These are phyloP conservation scores for Hypselothyrea guttata DNA, from an alignment of 2,888 invertebrate genomes.

Conservation along the genomic window DNA sequence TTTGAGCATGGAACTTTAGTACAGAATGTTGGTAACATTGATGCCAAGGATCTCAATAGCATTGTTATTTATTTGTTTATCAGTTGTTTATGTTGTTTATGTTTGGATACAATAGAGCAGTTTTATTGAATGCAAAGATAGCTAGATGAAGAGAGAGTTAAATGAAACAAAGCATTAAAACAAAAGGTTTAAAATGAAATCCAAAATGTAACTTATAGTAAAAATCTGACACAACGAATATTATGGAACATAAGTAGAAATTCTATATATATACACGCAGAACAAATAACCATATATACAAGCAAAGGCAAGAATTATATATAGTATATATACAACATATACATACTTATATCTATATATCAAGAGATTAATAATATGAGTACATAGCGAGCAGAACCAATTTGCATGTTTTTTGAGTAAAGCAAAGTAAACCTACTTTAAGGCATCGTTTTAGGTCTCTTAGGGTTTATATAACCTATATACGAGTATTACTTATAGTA, in stretches of 20 bases:
- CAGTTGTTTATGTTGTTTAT: conserved; percentile 32
- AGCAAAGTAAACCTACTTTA: conserved; percentile 45
- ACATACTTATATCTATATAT: conserved; percentile 52
- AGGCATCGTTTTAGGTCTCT: conserved; percentile 70
- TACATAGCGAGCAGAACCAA: conserved; percentile 72
- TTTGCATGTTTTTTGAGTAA: conserved; percentile 74
- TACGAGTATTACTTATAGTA: conserved; percentile 32
- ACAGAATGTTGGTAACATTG: conserved; percentile 29
- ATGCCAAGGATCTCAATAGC: conserved; percentile 49
- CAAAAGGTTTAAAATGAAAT: conserved; percentile 69
- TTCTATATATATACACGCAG: conserved; percentile 78
- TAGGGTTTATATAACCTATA: conserved; percentile 62
- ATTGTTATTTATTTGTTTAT: conserved; percentile 28
- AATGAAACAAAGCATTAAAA: conserved; percentile 34
- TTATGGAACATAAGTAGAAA: conserved; percentile 83
- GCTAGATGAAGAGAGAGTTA: conserved; percentile 31
- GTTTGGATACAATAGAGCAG: conserved; percentile 43
- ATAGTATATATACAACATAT: conserved; percentile 52
- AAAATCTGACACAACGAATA: conserved; percentile 83
- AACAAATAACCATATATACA: conserved; percentile 74
- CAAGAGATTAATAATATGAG: conserved; percentile 39
- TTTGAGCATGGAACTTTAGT: conserved; percentile 36
- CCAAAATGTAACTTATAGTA: conserved; percentile 79
- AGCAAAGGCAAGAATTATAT: conserved; percentile 37
- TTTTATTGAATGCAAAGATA: conserved; percentile 47